Conservation (phyloP, 2,888 invertebrate species). For the Eudiplozoon nipponicum region DNA sequence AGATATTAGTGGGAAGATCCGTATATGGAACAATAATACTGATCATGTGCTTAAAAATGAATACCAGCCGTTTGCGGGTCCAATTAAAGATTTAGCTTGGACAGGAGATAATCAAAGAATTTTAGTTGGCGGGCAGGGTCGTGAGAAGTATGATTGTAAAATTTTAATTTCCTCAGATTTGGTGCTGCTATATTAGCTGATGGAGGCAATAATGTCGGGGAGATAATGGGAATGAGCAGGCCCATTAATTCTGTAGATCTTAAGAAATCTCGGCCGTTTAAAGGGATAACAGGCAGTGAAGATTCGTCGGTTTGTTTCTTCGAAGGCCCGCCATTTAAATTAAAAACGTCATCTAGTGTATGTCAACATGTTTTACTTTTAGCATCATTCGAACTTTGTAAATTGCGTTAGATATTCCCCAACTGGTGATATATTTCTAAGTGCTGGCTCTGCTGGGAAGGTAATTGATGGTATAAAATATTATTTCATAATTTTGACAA, state of each 20-base stretch:
- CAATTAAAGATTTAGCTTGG: constrained; percentile 88
- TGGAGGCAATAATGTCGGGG: constrained; percentile 77
- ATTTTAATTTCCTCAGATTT: too few relatives aligned
- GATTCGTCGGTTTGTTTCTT: constrained; percentile 72
- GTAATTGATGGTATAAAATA: too few relatives aligned
- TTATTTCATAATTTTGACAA: not conserved
- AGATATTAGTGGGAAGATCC: constrained; percentile 72
- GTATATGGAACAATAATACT: constrained; percentile 97
- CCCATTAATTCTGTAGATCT: constrained; percentile 74
- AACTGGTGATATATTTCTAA: constrained; percentile 57
- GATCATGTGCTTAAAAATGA: constrained; percentile 84
- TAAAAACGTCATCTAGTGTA: constrained; percentile 20
- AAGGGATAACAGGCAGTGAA: constrained; percentile 70
- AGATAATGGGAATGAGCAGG: constrained; percentile 70
- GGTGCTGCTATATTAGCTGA: too few relatives aligned
- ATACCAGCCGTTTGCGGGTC: constrained; percentile 69
- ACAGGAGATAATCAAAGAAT: constrained; percentile 73
- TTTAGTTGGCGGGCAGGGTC: constrained; percentile 74
- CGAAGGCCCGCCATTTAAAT: constrained; percentile 72
- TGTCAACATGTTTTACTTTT: too few relatives aligned
- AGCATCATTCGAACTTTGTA: constrained; percentile 64
- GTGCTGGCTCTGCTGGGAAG: constrained; percentile 83
- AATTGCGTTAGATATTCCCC: constrained; percentile 78
- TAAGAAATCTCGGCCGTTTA: constrained; percentile 53
- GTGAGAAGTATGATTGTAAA: constrained; percentile 75